Percentiles rank a stretch among this genome's conserved stretches.
phyloP scores from a whole-genome alignment of 2,888 invertebrate genomes.

The Aspidapion aeneum region DNA sequence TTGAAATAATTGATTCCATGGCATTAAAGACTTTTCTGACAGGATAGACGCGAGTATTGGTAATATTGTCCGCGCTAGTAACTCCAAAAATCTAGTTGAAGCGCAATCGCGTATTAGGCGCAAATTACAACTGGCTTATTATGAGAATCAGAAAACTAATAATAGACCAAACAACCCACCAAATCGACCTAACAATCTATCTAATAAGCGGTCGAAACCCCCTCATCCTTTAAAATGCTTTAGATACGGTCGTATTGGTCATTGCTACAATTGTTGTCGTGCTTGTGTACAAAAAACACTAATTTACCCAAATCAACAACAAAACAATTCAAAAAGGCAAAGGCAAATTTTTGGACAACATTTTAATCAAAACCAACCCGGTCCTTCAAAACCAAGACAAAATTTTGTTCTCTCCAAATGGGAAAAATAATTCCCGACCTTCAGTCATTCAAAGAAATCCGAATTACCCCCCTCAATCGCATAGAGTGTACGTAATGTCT shows the following conservation, averaged over 20 bases:
- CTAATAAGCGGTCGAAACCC: neutral
- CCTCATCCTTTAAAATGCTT: neutral
- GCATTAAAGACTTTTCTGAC: no score
- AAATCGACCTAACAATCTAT: neutral
- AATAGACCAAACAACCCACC: neutral
- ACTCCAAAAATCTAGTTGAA: neutral
- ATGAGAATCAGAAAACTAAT: neutral
- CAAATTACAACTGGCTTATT: neutral
- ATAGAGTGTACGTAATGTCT: no score
- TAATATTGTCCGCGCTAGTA: neutral
- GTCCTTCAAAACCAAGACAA: neutral
- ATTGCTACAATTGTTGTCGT: neutral
- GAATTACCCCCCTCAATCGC: no score
- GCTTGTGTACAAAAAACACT: neutral
- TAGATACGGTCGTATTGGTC: neutral
- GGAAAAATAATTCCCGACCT: neutral
- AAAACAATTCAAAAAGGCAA: neutral
- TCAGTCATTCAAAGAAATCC: neutral
- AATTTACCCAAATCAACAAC: neutral
- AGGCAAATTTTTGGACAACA: neutral
- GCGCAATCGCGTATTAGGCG: neutral
- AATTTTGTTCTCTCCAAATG: neutral
- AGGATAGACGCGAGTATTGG: no score
- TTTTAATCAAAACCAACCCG: neutral
- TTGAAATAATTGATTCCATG: no score